These are phyloP conservation scores for Lepidocolaptes lacrymiger DNA, from an alignment of 2,797 vertebrate species.

Conservation along the genomic window DNA sequence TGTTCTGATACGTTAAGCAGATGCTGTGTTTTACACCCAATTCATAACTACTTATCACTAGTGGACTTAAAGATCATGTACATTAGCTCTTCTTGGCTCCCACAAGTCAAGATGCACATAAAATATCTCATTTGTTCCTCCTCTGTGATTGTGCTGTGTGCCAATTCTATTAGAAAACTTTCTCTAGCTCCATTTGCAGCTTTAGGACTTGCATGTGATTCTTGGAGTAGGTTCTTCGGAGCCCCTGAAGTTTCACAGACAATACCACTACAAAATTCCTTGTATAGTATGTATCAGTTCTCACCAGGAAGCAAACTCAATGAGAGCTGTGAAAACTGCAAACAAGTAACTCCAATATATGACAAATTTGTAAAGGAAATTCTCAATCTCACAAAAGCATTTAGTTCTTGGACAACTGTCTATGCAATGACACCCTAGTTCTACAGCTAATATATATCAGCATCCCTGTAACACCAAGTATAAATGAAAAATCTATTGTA, in stretches of 20 bases:
- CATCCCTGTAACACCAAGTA: not conserved
- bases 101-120: not conserved
- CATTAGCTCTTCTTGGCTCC: not conserved
- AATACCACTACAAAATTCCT: not conserved
- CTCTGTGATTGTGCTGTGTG: not conserved
- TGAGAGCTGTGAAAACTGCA: not conserved
- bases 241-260: not conserved
- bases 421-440: not conserved
- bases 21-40: not conserved
- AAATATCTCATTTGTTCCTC: not conserved
- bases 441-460: not conserved
- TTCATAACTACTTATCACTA: not conserved
- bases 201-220: not conserved
- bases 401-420: not conserved
- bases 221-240: not conserved
- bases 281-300: not conserved
- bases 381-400: not conserved
- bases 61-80: not conserved
- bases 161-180: not conserved
- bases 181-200: not conserved
- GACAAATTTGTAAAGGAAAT: not conserved
- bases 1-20: constrained; percentile 5
- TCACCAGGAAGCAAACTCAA: not conserved
- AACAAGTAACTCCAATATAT: not conserved
- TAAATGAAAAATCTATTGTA: not conserved